Conservation (phyloP, 2,888 invertebrate genomes). For the Schizaphis graminum region DNA sequence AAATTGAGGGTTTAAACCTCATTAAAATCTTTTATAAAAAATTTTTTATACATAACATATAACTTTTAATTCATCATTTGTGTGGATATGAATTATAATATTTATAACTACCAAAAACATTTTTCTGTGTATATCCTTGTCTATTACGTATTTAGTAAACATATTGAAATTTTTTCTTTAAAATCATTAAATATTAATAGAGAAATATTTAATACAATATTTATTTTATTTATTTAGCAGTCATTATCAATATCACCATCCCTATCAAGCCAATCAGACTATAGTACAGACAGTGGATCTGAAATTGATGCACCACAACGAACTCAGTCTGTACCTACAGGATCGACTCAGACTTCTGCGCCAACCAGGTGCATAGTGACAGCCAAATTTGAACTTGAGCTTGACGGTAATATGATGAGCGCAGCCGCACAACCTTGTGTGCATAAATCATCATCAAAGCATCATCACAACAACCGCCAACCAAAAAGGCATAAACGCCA, state of each 20-base stretch:
- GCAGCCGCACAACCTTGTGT: constrained; percentile 50
- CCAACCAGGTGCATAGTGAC: constrained; percentile 52
- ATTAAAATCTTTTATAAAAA: background rate
- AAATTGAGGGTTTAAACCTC: background rate
- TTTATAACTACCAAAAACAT: background rate
- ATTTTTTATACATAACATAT: background rate
- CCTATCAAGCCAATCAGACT: constrained; percentile 33
- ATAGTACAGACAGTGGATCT: constrained; percentile 49
- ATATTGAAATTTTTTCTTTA: background rate
- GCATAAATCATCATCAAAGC: constrained; percentile 41
- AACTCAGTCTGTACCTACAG: constrained; percentile 28
- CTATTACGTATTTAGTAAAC: background rate
- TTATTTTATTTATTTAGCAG: constrained; percentile 31
- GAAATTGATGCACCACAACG: constrained; percentile 43
- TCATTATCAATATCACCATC: constrained; percentile 47
- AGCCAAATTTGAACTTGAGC: constrained; percentile 57
- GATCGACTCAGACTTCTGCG: constrained; percentile 2
- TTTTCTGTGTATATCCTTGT: background rate
- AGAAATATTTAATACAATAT: background rate
- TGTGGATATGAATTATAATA: background rate
- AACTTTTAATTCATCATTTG: background rate
- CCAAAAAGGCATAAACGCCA: constrained; percentile 61
- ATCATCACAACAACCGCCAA: constrained; percentile 54
- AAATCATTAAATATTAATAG: background rate
- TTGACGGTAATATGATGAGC: constrained; percentile 53